Evolutionary conservation across 1,140 invertebrate species (phyloP).

Genomic region (Magallana ariakensis): DNA sequence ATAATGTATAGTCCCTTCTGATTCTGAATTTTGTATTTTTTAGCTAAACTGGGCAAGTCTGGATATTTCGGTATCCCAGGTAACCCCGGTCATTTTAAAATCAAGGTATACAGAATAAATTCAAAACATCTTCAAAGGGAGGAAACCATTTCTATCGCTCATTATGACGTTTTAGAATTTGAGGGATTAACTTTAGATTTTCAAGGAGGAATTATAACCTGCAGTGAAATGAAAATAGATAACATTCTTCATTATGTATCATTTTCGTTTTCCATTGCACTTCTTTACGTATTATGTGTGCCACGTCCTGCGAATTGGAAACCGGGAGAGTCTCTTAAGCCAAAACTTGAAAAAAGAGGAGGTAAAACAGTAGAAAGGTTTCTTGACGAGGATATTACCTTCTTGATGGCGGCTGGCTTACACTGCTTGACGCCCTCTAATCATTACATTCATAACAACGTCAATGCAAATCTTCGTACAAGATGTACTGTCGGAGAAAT

Average conservation of each 20-base stretch:
- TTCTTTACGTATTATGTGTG: slow-evolving; percentile 76
- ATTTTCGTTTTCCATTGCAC: slow-evolving; percentile 69
- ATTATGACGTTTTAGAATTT: background rate
- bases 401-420: slow-evolving; percentile 73
- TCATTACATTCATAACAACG: slow-evolving; percentile 55
- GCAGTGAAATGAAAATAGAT: background rate
- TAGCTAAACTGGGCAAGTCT: too few relatives aligned
- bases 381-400: slow-evolving; percentile 69
- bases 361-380: slow-evolving; percentile 50
- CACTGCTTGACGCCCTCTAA: slow-evolving; percentile 74
- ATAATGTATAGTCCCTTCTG: too few relatives aligned
- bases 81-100: slow-evolving; percentile 40
- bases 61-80: slow-evolving; percentile 1
- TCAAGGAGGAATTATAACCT: background rate
- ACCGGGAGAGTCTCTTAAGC: slow-evolving; percentile 58
- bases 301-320: slow-evolving; percentile 68
- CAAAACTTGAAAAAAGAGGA: slow-evolving; percentile 35
- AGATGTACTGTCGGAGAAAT: background rate
- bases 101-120: slow-evolving; percentile 1
- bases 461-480: background rate
- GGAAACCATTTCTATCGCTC: too few relatives aligned
- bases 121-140: too few relatives aligned
- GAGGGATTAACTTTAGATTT: background rate
- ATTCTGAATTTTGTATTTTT: too few relatives aligned
- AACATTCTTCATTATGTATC: slow-evolving; percentile 71